phyloP scores from a whole-genome alignment of 2,797 vertebrate species.

The Fistularia tabacaria region DNA sequence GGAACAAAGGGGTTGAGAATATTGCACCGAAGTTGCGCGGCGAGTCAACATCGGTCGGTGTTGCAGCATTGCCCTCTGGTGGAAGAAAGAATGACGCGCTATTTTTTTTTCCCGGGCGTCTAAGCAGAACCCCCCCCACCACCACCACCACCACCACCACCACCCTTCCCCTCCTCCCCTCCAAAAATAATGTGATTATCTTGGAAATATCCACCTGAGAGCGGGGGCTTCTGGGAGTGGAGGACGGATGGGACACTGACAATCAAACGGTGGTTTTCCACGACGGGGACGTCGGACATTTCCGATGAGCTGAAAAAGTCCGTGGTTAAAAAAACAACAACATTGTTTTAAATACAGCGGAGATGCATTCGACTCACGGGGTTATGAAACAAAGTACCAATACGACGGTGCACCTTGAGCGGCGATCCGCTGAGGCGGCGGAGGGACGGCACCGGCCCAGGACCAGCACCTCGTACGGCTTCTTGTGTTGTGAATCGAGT shows the following conservation, averaged over 20 bases:
- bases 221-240: constrained; percentile 94
- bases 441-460: constrained; percentile 75
- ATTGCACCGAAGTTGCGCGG: no score
- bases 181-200: not conserved
- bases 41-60: constrained; percentile 12
- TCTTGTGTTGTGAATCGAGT: constrained; percentile 93
- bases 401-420: no score
- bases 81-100: constrained; percentile 14
- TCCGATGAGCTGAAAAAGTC: constrained; percentile 62
- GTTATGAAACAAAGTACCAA: no score
- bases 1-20: no score
- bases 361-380: no score
- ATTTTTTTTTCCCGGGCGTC: no score
- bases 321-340: no score
- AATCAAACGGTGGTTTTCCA: constrained; percentile 83
- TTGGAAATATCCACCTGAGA: constrained; percentile 77
- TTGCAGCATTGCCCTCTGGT: constrained; percentile 67
- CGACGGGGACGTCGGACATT: constrained; percentile 51
- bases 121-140: no score
- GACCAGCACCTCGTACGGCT: constrained; percentile 90
- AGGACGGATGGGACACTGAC: constrained; percentile 89
- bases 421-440: no score
- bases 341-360: no score
- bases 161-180: no score
- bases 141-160: no score